A percentile compares a stretch with the other conserved stretches of the same genome.
These are phyloP conservation scores for Nanger granti DNA, from an alignment of 2,113 vertebrate genomes.

Conservation along the genomic window DNA sequence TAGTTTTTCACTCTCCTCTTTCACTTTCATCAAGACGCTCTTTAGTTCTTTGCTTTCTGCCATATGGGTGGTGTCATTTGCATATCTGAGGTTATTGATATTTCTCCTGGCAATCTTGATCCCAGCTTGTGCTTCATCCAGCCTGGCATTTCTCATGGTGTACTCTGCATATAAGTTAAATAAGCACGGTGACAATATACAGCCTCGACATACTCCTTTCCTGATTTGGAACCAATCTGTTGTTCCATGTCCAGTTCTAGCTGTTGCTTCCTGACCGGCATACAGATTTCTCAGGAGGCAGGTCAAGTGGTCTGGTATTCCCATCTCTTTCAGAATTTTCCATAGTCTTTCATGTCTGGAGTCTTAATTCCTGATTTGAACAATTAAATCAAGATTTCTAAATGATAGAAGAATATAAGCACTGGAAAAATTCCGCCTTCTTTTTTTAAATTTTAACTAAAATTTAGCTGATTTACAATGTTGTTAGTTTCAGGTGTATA, in stretches of 20 bases:
- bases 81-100: not conserved
- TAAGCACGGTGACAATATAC: not conserved
- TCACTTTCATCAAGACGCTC: not conserved
- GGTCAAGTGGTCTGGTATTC: not conserved
- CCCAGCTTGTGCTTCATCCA: not conserved
- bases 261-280: not conserved
- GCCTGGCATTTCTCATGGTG: rapidly evolving
- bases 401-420: not conserved
- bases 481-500: not conserved
- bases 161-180: not conserved
- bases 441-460: not conserved
- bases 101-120: not conserved
- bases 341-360: too few relatives aligned
- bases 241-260: not conserved
- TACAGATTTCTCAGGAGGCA: not conserved
- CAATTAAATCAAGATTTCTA: not conserved
- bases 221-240: not conserved
- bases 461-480: not conserved
- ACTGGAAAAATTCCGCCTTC: not conserved
- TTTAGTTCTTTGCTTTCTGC: not conserved
- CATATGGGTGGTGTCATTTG: not conserved
- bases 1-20: not conserved
- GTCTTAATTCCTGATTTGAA: not conserved
- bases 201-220: rapidly evolving
- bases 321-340: not conserved